Conservation (phyloP, 2,797 vertebrate species). For the Mastacembelus armatus region DNA sequence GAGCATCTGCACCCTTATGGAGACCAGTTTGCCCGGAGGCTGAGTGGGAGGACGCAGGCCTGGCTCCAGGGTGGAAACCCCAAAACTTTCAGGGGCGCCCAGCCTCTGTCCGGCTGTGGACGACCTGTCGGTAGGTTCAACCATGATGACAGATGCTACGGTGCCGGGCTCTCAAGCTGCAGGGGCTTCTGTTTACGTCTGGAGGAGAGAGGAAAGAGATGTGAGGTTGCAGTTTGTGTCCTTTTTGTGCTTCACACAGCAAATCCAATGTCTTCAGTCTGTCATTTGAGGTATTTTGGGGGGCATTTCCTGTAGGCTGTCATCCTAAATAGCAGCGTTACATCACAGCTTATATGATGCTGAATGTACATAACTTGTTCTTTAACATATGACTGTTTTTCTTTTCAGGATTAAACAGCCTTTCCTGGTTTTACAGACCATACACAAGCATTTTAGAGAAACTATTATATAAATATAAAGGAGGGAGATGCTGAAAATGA, state of each 20-base stretch:
- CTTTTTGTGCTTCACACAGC: constrained; percentile 6
- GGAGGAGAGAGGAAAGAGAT: constrained; percentile 19
- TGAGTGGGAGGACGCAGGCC: constrained; percentile 88
- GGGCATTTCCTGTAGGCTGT: constrained; percentile 8
- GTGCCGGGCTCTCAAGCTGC: constrained; percentile 26
- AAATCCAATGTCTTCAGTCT: constrained; percentile 17
- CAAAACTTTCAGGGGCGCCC: constrained; percentile 91
- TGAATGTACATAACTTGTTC: constrained; percentile 4
- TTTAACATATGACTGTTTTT: background rate
- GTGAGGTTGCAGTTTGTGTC: constrained; percentile 13
- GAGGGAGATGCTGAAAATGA: too few species aligned
- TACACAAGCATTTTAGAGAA: too few species aligned
- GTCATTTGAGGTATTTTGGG: constrained; percentile 47
- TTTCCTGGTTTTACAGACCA: background rate
- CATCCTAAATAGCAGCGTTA: constrained; percentile 17
- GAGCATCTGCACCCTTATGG: constrained; percentile 94
- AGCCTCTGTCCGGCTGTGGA: constrained; percentile 91
- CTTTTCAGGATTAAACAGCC: background rate
- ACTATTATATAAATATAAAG: too few species aligned
- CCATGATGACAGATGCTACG: constrained; percentile 80
- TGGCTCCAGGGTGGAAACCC: constrained; percentile 95
- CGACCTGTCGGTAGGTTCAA: constrained; percentile 89
- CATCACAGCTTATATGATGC: constrained; percentile 23
- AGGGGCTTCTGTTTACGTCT: constrained; percentile 58
- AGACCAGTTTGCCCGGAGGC: constrained; percentile 88